Evolutionary conservation across 2,113 vertebrate genomes (phyloP), one percentile per base, ranked within the genome.

Genomic region (Monopterus albus): DNA sequence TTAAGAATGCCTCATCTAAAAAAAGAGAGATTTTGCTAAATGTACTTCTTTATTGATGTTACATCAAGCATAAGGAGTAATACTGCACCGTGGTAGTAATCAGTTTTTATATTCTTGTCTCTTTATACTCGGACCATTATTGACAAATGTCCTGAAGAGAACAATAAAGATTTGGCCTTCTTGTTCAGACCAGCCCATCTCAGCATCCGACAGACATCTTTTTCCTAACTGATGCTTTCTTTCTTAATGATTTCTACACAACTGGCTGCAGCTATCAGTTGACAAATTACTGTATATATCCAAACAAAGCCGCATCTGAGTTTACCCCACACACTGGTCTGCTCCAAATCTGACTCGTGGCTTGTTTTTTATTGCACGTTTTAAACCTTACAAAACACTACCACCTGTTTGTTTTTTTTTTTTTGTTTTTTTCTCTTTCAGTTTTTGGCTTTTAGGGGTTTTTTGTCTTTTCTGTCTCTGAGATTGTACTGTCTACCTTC

Each of bases 261-360:
- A 14, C 33, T 14, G 39, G 43, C 29, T 17, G 18, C 39, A 40
- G 6, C 36, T 60, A 17, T 64, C 58, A 45, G 28, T 42, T 43
- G 38, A 70, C 21, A 47, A 49, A 39, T 29, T 23, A 25, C 43
- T 33, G 28, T 23, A 25, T 49, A 21, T 11, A 35, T 66, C 43
- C 14, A 12, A 70, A 69, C 35, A 69, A 69, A 71, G 21, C 47
- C 38, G 26, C 5, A 56, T 68, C 75, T 75, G 14, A 57, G n/a
- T 60, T 38, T 53, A 14, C 23, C n/a, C n/a, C 21, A 59, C 31
- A 36, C n/a, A 52, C 43, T 2, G 26, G 5, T 20, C 15, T n/a
- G 47, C 28, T 39, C 5, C n/a, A 7, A 23, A 20, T 35, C 11
- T 2, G 5, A 35, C 6, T 25, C 61, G 5, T 1, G 0, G 21